These are phyloP conservation scores for Antechinus stuartii DNA, from an alignment of 2,113 vertebrate species.

Conservation along the genomic window DNA sequence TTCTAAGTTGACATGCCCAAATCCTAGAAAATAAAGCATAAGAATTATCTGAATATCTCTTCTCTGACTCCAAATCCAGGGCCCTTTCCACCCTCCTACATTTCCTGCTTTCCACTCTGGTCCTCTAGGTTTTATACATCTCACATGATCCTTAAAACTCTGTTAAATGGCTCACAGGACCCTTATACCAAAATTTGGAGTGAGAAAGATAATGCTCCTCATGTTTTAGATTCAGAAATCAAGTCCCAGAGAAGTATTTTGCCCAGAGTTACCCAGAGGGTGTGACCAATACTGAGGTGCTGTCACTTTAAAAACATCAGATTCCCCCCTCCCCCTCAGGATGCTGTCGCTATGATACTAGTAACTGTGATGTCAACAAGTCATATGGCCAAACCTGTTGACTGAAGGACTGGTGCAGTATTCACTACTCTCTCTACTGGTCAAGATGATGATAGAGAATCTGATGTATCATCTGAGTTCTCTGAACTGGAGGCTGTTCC, in stretches of 20 bases:
- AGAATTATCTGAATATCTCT: background rate
- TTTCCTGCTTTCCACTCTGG: background rate
- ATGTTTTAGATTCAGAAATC: background rate
- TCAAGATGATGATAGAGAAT: background rate
- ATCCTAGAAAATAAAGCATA: background rate
- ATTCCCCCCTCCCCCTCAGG: background rate
- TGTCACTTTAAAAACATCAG: background rate
- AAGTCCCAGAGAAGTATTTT: background rate
- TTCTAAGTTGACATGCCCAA: background rate
- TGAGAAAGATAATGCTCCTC: background rate
- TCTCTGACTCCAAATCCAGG: background rate
- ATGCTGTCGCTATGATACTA: background rate
- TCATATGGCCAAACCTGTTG: background rate
- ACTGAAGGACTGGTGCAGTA: background rate
- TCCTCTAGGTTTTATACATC: background rate
- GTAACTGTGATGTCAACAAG: background rate
- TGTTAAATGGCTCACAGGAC: background rate
- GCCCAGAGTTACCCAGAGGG: background rate
- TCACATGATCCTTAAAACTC: background rate
- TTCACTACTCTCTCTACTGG: background rate
- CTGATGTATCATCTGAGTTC: accelerated
- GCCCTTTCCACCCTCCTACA: background rate
- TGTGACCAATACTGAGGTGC: background rate
- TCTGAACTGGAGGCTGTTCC: background rate
- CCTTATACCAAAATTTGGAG: background rate